A percentile compares a stretch with the other conserved stretches of the same genome.
Evolutionary conservation across 2,888 invertebrate genomes (phyloP).

Genomic region (Heliconius hortense): DNA sequence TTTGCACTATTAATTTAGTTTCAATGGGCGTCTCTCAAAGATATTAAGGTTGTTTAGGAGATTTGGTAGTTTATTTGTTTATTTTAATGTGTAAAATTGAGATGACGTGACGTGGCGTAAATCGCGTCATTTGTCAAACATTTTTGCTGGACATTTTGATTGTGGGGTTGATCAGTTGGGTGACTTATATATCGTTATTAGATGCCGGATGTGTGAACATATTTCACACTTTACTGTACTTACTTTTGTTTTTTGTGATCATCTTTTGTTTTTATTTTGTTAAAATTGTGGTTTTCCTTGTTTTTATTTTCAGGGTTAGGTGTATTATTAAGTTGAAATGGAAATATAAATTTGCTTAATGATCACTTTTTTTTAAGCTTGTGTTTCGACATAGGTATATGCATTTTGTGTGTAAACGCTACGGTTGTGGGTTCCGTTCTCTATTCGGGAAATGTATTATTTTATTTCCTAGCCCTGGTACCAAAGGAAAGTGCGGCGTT

Average conservation of each 20-base stretch:
- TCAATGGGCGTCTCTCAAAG: slow-evolving; percentile 56
- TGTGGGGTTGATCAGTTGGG: slow-evolving; percentile 10
- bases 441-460: neutral
- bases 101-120: slow-evolving; percentile 33
- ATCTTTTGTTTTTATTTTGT: neutral
- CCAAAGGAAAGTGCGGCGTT: neutral
- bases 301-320: neutral
- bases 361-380: too few species aligned
- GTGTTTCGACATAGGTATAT: too few species aligned
- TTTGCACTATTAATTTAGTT: slow-evolving; percentile 60
- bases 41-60: slow-evolving; percentile 50
- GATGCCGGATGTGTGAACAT: slow-evolving; percentile 10
- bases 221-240: slow-evolving; percentile 13
- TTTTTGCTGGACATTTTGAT: slow-evolving; percentile 18
- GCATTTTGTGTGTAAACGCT: too few species aligned
- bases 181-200: slow-evolving; percentile 6
- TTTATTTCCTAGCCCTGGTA: neutral
- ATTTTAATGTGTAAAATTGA: slow-evolving; percentile 54
- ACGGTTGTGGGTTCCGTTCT: neutral
- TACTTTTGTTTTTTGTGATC: slow-evolving; percentile 1
- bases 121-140: slow-evolving; percentile 7
- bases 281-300: neutral
- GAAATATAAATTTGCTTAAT: too few species aligned
- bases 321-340: neutral
- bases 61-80: slow-evolving; percentile 63